Evolutionary conservation across 2,888 invertebrate species (phyloP).

Genomic region (Euclidia mi): DNA sequence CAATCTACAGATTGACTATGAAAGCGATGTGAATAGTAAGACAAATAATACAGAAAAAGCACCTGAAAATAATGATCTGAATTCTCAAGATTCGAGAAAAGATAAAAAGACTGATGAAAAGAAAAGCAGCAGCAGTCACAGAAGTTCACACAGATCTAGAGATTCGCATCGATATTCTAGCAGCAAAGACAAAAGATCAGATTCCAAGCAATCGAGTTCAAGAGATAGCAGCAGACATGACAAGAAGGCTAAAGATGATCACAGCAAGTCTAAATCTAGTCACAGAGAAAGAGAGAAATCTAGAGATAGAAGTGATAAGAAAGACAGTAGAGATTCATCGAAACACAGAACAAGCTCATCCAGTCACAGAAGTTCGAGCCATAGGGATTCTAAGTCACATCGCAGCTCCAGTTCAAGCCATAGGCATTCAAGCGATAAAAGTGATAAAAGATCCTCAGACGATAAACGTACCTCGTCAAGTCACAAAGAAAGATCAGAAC

Average conservation of each 20-base stretch:
- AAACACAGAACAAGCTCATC: slow-evolving; percentile 80
- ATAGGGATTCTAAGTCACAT: slow-evolving; percentile 78
- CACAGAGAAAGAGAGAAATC: slow-evolving; percentile 75
- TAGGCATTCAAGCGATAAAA: slow-evolving; percentile 71
- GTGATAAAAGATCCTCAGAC: slow-evolving; percentile 72
- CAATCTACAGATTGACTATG: slow-evolving; percentile 83
- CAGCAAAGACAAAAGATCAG: slow-evolving; percentile 79
- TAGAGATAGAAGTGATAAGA: slow-evolving; percentile 75
- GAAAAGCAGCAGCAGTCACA: slow-evolving; percentile 74
- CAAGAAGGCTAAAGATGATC: slow-evolving; percentile 80
- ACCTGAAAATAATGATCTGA: slow-evolving; percentile 69
- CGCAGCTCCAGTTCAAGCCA: slow-evolving; percentile 77
- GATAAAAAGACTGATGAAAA: slow-evolving; percentile 76
- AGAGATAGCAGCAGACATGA: slow-evolving; percentile 79
- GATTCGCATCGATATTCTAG: slow-evolving; percentile 81
- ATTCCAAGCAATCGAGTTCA: slow-evolving; percentile 79
- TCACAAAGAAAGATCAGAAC: slow-evolving; percentile 75
- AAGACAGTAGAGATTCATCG: slow-evolving; percentile 80
- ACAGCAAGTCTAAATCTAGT: slow-evolving; percentile 73
- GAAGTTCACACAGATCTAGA: slow-evolving; percentile 80
- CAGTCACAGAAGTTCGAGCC: slow-evolving; percentile 79
- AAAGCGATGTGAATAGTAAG: slow-evolving; percentile 86
- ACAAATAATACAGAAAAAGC: slow-evolving; percentile 77
- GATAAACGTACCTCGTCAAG: slow-evolving; percentile 78
- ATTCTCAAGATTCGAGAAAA: slow-evolving; percentile 75